A percentile compares a stretch with the other conserved stretches of the same genome.
Evolutionary conservation across 2,113 vertebrate genomes (phyloP).

Genomic region (Oncorhynchus kisutch): DNA sequence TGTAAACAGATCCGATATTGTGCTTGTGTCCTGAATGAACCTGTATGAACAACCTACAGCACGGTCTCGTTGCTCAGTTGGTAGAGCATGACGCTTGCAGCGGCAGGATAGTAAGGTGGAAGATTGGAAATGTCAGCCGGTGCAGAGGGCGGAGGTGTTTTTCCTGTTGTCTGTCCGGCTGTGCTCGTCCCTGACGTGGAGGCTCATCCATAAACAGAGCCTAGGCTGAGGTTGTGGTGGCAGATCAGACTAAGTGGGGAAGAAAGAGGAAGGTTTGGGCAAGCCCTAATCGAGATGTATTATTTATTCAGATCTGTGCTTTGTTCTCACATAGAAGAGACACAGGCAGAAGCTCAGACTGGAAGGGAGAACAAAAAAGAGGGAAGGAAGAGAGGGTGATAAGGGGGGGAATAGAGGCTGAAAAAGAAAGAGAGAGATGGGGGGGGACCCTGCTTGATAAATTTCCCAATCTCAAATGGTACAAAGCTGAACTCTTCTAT

Average conservation of each 20-base stretch:
- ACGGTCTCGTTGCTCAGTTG: background rate
- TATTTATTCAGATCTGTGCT: conserved; percentile 3
- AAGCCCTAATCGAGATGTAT: conserved; percentile 6
- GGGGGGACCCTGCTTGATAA: background rate
- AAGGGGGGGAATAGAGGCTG: background rate
- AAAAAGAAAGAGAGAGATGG: background rate
- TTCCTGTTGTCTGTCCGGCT: background rate
- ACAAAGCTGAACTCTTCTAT: background rate
- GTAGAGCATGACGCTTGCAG: too few relatives aligned
- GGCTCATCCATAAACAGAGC: conserved; percentile 6
- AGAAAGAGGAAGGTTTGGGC: background rate
- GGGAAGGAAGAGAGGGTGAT: background rate
- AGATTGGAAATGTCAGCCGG: conserved; percentile 1
- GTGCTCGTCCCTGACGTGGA: background rate
- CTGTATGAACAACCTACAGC: too few relatives aligned
- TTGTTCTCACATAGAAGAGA: conserved; percentile 6
- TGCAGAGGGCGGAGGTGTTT: background rate
- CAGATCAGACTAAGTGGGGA: background rate
- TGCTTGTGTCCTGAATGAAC: background rate
- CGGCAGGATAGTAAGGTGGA: too few relatives aligned
- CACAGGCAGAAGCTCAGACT: background rate
- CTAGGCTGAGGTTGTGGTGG: too few relatives aligned
- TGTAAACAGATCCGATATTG: background rate
- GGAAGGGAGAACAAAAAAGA: background rate
- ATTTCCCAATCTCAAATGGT: background rate